phyloP scores from a whole-genome alignment of 2,888 invertebrate species.

The Oligia strigilis region DNA sequence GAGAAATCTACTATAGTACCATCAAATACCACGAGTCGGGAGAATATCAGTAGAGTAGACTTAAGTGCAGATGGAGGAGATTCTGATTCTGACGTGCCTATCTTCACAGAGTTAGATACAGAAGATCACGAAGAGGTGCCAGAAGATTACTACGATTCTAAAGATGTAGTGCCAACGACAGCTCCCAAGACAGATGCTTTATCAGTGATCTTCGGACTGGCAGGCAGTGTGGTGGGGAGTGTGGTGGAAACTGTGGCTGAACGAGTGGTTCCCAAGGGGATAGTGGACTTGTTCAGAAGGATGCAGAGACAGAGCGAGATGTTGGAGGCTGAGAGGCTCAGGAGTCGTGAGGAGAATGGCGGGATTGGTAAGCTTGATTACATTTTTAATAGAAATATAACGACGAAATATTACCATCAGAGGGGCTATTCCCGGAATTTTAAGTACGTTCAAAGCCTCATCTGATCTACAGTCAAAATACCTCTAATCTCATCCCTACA shows the following conservation, averaged over 20 bases:
- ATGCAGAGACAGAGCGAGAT: conserved; percentile 88
- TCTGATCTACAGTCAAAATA: no score
- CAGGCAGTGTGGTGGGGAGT: conserved; percentile 87
- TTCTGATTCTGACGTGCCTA: conserved; percentile 76
- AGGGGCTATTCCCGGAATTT: no score
- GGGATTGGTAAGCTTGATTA: conserved; percentile 80
- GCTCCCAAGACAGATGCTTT: conserved; percentile 85
- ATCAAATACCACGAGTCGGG: conserved; percentile 33
- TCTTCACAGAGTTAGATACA: conserved; percentile 83
- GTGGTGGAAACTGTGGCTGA: conserved; percentile 87
- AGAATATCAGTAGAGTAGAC: conserved; percentile 55
- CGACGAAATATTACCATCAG: no score
- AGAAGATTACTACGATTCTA: conserved; percentile 87
- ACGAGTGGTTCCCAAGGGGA: conserved; percentile 85
- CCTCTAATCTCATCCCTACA: no score
- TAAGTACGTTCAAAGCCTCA: no score
- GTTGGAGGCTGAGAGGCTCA: conserved; percentile 84
- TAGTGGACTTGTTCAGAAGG: conserved; percentile 85
- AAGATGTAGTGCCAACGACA: conserved; percentile 84
- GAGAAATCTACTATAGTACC: conserved; percentile 38
- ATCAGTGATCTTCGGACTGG: conserved; percentile 86
- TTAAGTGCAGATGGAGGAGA: conserved; percentile 71
- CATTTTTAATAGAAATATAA: not conserved
- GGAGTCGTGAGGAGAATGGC: conserved; percentile 88
- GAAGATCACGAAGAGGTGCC: conserved; percentile 80